Conservation (phyloP, 2,113 vertebrate genomes). For the Gymnorhina tibicen region DNA sequence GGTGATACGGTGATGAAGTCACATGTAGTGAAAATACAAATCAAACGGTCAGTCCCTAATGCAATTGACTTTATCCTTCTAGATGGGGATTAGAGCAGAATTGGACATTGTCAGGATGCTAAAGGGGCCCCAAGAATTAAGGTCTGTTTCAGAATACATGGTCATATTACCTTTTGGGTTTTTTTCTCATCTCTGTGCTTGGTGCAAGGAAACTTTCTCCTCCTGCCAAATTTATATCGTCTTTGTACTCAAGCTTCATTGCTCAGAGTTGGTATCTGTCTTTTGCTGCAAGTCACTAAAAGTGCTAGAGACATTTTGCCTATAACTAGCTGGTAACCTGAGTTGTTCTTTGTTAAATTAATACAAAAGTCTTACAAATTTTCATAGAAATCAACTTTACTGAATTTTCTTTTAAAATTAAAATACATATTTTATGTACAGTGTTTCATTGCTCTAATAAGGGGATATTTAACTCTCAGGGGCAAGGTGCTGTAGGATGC, state of each 20-base stretch:
- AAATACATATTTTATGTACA: not conserved
- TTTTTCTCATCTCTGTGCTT: not conserved
- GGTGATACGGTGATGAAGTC: not conserved
- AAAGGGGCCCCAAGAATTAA: not conserved
- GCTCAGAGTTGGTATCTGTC: not conserved
- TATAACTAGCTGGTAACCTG: not conserved
- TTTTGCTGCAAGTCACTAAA: not conserved
- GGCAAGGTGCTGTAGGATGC: not conserved
- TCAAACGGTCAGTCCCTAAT: not conserved
- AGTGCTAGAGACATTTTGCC: not conserved
- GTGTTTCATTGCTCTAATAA: not conserved
- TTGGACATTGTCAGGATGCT: not conserved
- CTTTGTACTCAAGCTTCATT: not conserved
- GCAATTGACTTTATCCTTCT: not conserved
- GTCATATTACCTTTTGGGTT: accelerated
- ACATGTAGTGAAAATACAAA: not conserved
- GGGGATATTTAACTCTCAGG: not conserved
- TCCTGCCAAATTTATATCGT: not conserved
- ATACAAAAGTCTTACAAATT: not conserved
- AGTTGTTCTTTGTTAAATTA: not conserved
- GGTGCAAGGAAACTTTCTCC: not conserved
- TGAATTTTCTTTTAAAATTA: not conserved
- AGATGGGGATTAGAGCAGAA: not conserved
- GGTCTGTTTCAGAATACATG: not conserved
- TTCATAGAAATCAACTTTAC: not conserved